Base-by-base conservation (phyloP, 2,888 invertebrate species). In the Ichneumon xanthorius region DNA sequence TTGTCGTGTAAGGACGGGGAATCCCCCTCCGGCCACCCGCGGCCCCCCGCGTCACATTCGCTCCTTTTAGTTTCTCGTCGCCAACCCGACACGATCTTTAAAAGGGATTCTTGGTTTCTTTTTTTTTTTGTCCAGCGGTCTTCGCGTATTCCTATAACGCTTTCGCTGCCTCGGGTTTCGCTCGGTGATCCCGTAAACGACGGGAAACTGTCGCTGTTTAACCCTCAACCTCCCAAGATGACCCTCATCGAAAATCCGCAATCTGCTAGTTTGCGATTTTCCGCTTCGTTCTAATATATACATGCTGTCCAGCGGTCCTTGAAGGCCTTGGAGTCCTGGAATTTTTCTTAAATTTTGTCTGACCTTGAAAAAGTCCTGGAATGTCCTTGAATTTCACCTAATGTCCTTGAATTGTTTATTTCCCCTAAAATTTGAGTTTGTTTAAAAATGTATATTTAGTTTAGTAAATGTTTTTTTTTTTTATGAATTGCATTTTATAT, bases 1-100 rank as follows among this genome's bases (percentile, higher is more conserved):
- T 84, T 86, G 85, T 87, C 86, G 83, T 78, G 83, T 84, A 86
- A 80, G 84, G 73, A 84, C 75, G 81, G 85, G 73, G 84, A 53
- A 72, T 45, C 45, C 45, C 45, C 67, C 50, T 70, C 72, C 61
- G 72, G 67, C 37, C 55, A 70, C 45, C 75, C 58, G 80, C 37
- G 58, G 37, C 71, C 68, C 45, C 75, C 58, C 82, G 40, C 68
- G n/a, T 65, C 72, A 84, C 53, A 82, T 68, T 70, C 78, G 19
- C 75, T 70, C 50, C 65, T 22, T 80, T 68, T 68, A 63, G 26
- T 80, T 73, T 68, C 22, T 84, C 37, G 48, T 63, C 75, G 61
- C 67, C 37, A 37, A 37, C 50, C 68, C 75, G 68, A 58, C 81
- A 33, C 63, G 75, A 48, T 81, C 75, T 81, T 81, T 65, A 68